Conservation (phyloP, 1,140 invertebrate genomes). For the Dufourea novaeangliae region DNA sequence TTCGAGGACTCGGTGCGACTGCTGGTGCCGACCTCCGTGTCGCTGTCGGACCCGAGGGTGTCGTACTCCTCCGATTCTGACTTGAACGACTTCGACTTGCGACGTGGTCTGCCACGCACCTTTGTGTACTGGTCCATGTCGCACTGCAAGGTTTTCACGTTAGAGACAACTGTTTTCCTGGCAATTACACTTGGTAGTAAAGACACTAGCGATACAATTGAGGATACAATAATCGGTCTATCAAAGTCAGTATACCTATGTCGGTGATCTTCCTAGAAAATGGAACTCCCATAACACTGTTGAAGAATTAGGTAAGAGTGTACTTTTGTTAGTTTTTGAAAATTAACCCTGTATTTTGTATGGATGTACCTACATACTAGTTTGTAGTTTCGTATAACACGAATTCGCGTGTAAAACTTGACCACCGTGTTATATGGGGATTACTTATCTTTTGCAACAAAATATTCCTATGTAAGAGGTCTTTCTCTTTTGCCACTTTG, state of each 20-base stretch:
- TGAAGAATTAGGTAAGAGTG: too few relatives aligned
- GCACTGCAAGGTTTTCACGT: constrained; percentile 69
- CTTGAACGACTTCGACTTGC: constrained; percentile 81
- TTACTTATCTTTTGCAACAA: too few relatives aligned
- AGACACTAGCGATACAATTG: neutral
- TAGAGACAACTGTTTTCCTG: neutral
- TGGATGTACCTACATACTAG: too few relatives aligned
- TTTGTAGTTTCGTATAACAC: too few relatives aligned
- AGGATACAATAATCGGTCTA: neutral
- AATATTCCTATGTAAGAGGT: too few relatives aligned
- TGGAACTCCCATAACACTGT: too few relatives aligned
- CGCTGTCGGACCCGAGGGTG: constrained; percentile 84
- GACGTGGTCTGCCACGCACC: constrained; percentile 75
- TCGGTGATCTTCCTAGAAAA: too few relatives aligned
- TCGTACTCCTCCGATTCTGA: constrained; percentile 85
- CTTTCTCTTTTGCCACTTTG: too few relatives aligned
- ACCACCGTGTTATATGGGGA: too few relatives aligned
- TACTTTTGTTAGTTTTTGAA: too few relatives aligned
- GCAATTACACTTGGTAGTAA: neutral
- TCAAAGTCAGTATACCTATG: neutral
- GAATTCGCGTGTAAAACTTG: too few relatives aligned
- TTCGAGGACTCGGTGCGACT: constrained; percentile 82
- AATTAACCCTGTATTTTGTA: too few relatives aligned
- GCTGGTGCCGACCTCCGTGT: constrained; percentile 82
- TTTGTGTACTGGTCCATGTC: constrained; percentile 79